Evolutionary conservation across 2,113 vertebrate species (phyloP), one percentile per base, ranked within the genome.

Genomic region (Psophia crepitans): DNA sequence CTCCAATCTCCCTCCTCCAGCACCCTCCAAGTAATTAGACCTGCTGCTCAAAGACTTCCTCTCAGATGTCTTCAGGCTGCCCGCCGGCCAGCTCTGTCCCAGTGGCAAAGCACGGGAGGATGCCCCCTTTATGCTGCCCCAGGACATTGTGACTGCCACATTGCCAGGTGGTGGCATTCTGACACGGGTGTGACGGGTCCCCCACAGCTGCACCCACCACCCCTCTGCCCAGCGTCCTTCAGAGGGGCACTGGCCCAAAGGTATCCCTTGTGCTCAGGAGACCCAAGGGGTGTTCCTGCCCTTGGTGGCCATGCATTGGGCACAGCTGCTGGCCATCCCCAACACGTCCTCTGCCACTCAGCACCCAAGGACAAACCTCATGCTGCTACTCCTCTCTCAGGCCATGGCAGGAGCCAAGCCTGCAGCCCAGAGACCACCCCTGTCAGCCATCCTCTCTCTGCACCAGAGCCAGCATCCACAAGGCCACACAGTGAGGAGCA

Each of bases 61-160:
- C 57, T 37, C 4, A 1, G 4, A 9, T 37, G 15, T 14, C 37
- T 57, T 14, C 0, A 0, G 32, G 37, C 70, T 48, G 37, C 51
- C n/a, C n/a, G 30, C 0, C 0, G 19, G 44, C 64, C 30, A 22
- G 21, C 8, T 43, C 53, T 73, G 32, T 27, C 56, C 10, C 1
- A 1, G 24, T 2, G 10, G 24, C 3, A 6, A 24, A 8, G 8
- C 4, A 7, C 1, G 0, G 32, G 33, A 57, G 8, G n/a, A 27
- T 58, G 14, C 14, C 11, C 12, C 58, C 20, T 63, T 35, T 44
- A 10, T 54, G 16, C 48, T n/a, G 13, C 33, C 6, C 58, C 3
- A 1, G 48, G 35, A 30, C 66, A 28, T 7, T n/a, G 44, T 28
- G n/a, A 39, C 43, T 27, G 43, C 28, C 49, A 14, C 4, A 0